Base-by-base conservation (phyloP, 2,888 invertebrate species). In the Mallateleia sp. region DNA sequence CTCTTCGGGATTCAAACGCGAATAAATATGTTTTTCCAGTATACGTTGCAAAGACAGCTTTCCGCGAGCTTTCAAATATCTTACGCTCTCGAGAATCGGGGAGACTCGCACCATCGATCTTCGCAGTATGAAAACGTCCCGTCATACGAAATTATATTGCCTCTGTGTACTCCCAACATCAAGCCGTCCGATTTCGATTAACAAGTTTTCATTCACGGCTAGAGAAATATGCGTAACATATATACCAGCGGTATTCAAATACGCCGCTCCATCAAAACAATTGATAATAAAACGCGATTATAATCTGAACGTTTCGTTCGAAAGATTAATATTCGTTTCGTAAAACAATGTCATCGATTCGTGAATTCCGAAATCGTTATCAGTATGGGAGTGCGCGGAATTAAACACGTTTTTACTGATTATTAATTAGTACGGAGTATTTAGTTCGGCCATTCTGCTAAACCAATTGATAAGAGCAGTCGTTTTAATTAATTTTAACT, bases 61-160 rank as follows among this genome's bases (percentile, higher is more conserved):
- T 78, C 47, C 24, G 50, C 28, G 15, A 62, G 62, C 69, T 79
- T 69, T 69, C 69, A 71, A 75, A 52, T 60, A 52, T 67, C 67
- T 75, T 54, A 38, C 60, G 32, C 42, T 69, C 34, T 45, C 45
- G 24, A 72, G 74, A 60, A 34, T 47, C 50, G 8, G 50, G 14
- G 38, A 32, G 47, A 62, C 60, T 62, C 18, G 58, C 28, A 74
- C 42, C 74, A 74, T 74, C 62, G 74, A 74, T 74, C 62, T 32
- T 28, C 50, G 34, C 22, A 18, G 34, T 34, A 74, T 34, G 62
- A 74, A 74, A 74, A 74, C 45, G n/a, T 64, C 42, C 45, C 42
- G 64, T 45, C 72, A 60, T 72, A 60, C 42, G 45, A 72, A 58
- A 60, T 72, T 72, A 72, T 72, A 47, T 60, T 34, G 47, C 60